phyloP scores from a whole-genome alignment of 2,797 vertebrate genomes.

The Catostomus latipinnis region DNA sequence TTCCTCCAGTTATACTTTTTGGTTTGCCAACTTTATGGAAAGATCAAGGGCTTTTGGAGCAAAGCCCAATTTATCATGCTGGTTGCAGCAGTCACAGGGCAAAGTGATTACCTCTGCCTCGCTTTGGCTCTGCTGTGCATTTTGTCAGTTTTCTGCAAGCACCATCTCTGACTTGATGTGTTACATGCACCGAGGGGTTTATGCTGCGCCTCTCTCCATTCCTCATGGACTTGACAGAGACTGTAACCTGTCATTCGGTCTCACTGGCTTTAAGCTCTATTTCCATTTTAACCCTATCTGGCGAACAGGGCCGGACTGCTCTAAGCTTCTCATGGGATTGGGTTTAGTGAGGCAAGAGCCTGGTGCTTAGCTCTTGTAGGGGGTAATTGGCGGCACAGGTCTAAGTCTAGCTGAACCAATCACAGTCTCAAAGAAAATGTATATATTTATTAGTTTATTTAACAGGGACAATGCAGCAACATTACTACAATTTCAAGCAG shows the following conservation, averaged over 20 bases:
- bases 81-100: constrained; percentile 42
- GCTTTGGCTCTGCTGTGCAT: background rate
- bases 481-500: too few species aligned
- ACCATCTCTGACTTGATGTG: background rate
- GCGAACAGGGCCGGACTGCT: constrained; percentile 34
- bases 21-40: constrained; percentile 63
- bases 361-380: constrained; percentile 54
- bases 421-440: background rate
- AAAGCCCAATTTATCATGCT: constrained; percentile 47
- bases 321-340: constrained; percentile 75
- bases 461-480: too few species aligned
- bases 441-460: too few species aligned
- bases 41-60: constrained; percentile 55
- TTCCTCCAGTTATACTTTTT: constrained; percentile 17
- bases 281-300: constrained; percentile 3
- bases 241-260: constrained; percentile 6
- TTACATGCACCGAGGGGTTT: background rate
- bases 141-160: background rate
- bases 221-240: constrained; percentile 18
- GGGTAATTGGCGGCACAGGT: constrained; percentile 60
- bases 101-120: constrained; percentile 40
- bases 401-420: constrained; percentile 5
- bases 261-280: constrained; percentile 31
- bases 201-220: background rate
- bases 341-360: constrained; percentile 49